Evolutionary conservation across 2,113 vertebrate species (phyloP).

Genomic region (Centropristis striata): DNA sequence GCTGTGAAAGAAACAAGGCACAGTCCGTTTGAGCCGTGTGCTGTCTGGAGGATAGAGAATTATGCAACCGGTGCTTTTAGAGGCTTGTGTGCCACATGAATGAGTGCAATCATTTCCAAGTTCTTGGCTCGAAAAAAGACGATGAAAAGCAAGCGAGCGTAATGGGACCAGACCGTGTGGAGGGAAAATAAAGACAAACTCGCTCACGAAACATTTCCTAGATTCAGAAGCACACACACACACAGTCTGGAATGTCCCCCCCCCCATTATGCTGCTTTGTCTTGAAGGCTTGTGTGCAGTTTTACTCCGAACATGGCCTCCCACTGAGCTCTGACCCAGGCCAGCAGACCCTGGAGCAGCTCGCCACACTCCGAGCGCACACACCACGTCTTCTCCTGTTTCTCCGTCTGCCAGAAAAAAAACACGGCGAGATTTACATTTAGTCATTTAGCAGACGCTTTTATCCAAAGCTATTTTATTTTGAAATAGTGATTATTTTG

Average conservation of each 20-base stretch:
- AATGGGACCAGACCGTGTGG: conserved; percentile 37
- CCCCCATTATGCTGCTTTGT: conserved; percentile 31
- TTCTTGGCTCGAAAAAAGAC: conserved; percentile 29
- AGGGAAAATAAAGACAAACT: conserved; percentile 50
- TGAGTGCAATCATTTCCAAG: conserved; percentile 54
- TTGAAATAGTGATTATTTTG: too few relatives aligned
- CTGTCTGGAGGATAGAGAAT: conserved; percentile 43
- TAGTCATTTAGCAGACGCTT: too few relatives aligned
- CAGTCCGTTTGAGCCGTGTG: conserved; percentile 45
- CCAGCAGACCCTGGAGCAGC: conserved; percentile 85
- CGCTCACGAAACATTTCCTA: conserved; percentile 26
- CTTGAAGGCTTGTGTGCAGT: conserved; percentile 79
- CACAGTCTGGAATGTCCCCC: neutral
- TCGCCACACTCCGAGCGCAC: conserved; percentile 84
- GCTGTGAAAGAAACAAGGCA: conserved; percentile 59
- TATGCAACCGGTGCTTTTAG: conserved; percentile 61
- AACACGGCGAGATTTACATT: conserved; percentile 6
- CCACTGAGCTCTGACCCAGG: conserved; percentile 90
- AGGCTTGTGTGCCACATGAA: conserved; percentile 62
- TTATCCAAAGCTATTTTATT: too few relatives aligned
- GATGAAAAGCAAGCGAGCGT: conserved; percentile 30
- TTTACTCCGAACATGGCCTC: conserved; percentile 91
- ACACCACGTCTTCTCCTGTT: conserved; percentile 89
- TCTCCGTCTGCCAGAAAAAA: conserved; percentile 76
- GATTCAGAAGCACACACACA: neutral